Conservation (phyloP, 2,113 vertebrate genomes). For the Gnathonemus echidnorhynchus region DNA sequence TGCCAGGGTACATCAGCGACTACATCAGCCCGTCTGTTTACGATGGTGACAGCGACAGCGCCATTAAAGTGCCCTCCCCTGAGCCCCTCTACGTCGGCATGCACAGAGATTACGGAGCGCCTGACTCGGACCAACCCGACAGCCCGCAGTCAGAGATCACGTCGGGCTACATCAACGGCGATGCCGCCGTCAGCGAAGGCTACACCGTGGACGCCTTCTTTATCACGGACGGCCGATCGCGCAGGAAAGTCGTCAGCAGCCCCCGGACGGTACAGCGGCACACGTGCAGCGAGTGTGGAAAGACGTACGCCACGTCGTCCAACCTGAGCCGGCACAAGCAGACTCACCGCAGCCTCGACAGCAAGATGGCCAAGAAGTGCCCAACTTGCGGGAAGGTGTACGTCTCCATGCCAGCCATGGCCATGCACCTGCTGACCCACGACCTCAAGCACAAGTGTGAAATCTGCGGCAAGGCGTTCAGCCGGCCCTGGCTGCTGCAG, state of each 20-base stretch:
- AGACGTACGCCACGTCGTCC: slow-evolving; percentile 84
- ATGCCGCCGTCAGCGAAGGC: slow-evolving; percentile 80
- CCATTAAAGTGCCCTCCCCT: slow-evolving; percentile 81
- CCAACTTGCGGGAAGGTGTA: slow-evolving; percentile 87
- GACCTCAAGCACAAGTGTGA: slow-evolving; percentile 93
- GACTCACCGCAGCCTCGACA: slow-evolving; percentile 86
- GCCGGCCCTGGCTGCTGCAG: slow-evolving; percentile 84
- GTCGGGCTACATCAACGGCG: slow-evolving; percentile 83
- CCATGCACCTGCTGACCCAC: slow-evolving; percentile 91
- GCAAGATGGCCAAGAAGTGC: slow-evolving; percentile 87
- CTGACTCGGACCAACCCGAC: slow-evolving; percentile 77
- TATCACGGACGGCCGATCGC: slow-evolving; percentile 83
- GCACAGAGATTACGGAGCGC: slow-evolving; percentile 75
- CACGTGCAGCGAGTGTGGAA: slow-evolving; percentile 81
- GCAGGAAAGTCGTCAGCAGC: slow-evolving; percentile 67
- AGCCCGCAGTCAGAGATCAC: slow-evolving; percentile 76
- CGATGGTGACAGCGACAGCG: slow-evolving; percentile 65
- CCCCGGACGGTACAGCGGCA: slow-evolving; percentile 67
- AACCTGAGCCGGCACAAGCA: slow-evolving; percentile 88
- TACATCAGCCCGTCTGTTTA: slow-evolving; percentile 81
- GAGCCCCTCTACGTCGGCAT: slow-evolving; percentile 77
- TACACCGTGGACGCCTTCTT: slow-evolving; percentile 86
- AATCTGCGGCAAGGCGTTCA: slow-evolving; percentile 85
- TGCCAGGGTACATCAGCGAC: slow-evolving; percentile 79
- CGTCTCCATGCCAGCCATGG: slow-evolving; percentile 93